phyloP scores from a whole-genome alignment of 2,888 invertebrate genomes.

The Geotrupes spiniger region DNA sequence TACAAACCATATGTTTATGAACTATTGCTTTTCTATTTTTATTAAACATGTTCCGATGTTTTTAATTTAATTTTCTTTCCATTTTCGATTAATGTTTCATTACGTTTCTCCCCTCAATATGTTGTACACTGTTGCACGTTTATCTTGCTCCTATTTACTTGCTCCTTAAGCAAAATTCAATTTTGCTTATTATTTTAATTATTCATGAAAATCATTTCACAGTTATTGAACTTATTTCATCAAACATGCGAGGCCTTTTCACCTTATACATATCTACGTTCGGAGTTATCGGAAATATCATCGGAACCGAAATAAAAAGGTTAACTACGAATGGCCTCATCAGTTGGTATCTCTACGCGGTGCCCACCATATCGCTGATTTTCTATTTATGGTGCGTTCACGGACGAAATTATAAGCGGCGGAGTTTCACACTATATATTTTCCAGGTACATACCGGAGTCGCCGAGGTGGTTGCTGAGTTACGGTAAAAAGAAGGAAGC shows the following conservation, averaged over 20 bases:
- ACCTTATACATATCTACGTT: constrained; percentile 5
- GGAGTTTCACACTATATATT: too few relatives aligned
- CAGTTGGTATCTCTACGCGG: constrained; percentile 1
- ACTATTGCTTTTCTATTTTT: too few relatives aligned
- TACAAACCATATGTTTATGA: too few relatives aligned
- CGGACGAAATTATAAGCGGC: too few relatives aligned
- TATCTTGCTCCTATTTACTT: too few relatives aligned
- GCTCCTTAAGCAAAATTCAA: too few relatives aligned
- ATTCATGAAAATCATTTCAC: constrained; percentile 2
- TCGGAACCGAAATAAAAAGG: constrained; percentile 8
- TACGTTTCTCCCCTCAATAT: too few relatives aligned
- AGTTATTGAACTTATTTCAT: constrained; percentile 9
- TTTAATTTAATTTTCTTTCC: too few relatives aligned
- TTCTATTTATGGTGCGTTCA: constrained; percentile 6
- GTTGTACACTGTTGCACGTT: too few relatives aligned
- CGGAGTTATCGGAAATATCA: constrained; percentile 1
- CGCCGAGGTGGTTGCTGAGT: constrained; percentile 17
- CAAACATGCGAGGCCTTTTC: constrained; percentile 7
- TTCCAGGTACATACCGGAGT: constrained; percentile 13
- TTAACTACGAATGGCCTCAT: not conserved
- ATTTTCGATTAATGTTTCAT: too few relatives aligned
- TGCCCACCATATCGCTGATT: constrained; percentile 8
- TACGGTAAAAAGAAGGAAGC: constrained; percentile 16
- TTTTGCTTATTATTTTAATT: too few relatives aligned
- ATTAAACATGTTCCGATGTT: too few relatives aligned